Evolutionary conservation across 2,113 vertebrate genomes (phyloP), one percentile per base, ranked within the genome.

Genomic region (Cromileptes altivelis): DNA sequence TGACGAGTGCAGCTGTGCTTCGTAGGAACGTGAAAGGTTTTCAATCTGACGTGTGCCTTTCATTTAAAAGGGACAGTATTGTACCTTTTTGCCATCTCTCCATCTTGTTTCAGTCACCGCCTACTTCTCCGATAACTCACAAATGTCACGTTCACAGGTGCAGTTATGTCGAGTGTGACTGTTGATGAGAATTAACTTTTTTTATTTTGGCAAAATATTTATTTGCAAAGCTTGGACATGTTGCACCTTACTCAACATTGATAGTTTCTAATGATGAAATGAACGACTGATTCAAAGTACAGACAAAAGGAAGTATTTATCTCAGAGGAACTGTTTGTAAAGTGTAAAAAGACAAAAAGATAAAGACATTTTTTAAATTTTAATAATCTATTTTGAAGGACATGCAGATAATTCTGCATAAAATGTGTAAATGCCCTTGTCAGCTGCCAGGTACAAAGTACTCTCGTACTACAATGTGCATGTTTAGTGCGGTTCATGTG

Each of bases 381-480:
- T 82, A 80, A 89, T 81, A 89, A 91, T 94, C 90, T 89, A 92
- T 95, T 93, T 95, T 95, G 93, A 92, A 87, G 87, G 83, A 90
- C 77, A 70, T 79, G 88, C 78, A 18, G 27, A 88, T 86, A 90
- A 83, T 90, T 91, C 91, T 95, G 94, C 94, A 95, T 52, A 85
- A 94, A 91, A 94, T 92, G 91, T 96, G 92, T 96, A 96, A 94
- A 96, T 94, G 94, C 95, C 91, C 92, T 92, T 42, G 10, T 85
- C 84, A 90, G 86, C 92, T 91, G 91, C 80, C 85, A 78, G 82
- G 77, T 89, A 82, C 81, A 62, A 55, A 52, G 57, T 81, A 74
- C 67, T 74, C 69, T 82, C 80, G 72, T 61, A 65, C 63, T 77
- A 56, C 79, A 77, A 85, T 86, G 80, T 94, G 92, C 84, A 82